These are phyloP conservation scores for Sander lucioperca DNA, from an alignment of 2,113 vertebrate genomes.

Conservation along the genomic window DNA sequence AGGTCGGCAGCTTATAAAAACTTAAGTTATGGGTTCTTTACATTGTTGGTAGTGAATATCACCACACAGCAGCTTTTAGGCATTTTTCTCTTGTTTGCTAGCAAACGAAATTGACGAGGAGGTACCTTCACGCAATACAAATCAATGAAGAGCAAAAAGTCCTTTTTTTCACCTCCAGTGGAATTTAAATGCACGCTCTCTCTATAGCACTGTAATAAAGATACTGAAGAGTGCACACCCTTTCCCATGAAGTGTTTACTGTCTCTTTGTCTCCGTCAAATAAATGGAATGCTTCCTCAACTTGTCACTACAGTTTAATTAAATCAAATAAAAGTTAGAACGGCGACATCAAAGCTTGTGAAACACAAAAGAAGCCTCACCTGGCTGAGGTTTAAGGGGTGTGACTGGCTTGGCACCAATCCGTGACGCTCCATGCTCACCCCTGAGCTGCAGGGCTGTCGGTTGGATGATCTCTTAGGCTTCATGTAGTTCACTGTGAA, in stretches of 20 bases:
- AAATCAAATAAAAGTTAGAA: background rate
- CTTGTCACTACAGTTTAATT: background rate
- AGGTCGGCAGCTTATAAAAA: too few relatives aligned
- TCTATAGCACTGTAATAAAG: background rate
- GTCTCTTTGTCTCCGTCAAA: rapidly evolving
- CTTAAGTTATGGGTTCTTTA: too few relatives aligned
- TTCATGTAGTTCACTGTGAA: constrained; percentile 81
- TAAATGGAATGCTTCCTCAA: background rate
- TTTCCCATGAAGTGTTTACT: background rate
- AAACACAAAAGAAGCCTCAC: constrained; percentile 73
- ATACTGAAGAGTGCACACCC: background rate
- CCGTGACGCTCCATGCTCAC: constrained; percentile 87
- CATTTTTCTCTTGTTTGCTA: too few relatives aligned
- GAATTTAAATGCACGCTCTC: too few relatives aligned
- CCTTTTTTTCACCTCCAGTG: too few relatives aligned
- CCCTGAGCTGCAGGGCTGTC: constrained; percentile 90
- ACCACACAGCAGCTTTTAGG: too few relatives aligned
- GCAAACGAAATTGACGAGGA: too few relatives aligned
- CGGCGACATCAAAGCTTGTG: rapidly evolving
- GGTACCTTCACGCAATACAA: too few relatives aligned
- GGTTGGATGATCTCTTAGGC: constrained; percentile 88
- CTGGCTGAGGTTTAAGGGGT: constrained; percentile 99
- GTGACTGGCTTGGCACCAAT: constrained; percentile 91
- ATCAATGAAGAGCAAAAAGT: too few relatives aligned
- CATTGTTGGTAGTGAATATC: too few relatives aligned